Percentiles rank a stretch among this genome's conserved stretches.
phyloP scores from a whole-genome alignment of 2,113 vertebrate genomes.

The Agapornis roseicollis region DNA sequence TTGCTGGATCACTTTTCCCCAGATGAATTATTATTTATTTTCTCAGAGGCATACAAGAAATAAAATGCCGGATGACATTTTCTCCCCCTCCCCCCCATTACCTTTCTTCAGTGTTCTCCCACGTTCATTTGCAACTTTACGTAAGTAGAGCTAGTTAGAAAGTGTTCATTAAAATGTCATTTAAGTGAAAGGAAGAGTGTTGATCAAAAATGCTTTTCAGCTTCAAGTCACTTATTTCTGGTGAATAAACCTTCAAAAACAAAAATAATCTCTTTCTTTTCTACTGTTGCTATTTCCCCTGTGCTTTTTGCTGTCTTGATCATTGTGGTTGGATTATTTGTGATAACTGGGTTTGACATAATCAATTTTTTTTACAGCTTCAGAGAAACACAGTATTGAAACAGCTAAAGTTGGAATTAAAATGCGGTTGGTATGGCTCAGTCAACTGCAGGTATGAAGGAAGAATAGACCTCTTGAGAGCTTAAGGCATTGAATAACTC shows the following conservation, averaged over 20 bases:
- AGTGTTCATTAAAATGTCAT: slow-evolving; percentile 61
- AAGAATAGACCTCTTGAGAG: background rate
- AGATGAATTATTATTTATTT: slow-evolving; percentile 37
- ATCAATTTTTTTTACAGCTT: background rate
- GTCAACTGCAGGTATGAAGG: background rate
- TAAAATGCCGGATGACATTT: slow-evolving; percentile 26
- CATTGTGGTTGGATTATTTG: background rate
- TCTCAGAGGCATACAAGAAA: slow-evolving; percentile 23
- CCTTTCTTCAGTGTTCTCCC: slow-evolving; percentile 41
- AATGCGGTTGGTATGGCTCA: background rate
- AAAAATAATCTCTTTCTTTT: background rate
- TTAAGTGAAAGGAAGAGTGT: slow-evolving; percentile 22
- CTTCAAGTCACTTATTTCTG: slow-evolving; percentile 37
- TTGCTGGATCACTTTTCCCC: slow-evolving; percentile 7
- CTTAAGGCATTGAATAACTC: background rate
- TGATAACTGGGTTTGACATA: background rate
- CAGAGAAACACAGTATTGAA: background rate
- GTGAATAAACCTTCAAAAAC: slow-evolving; percentile 28
- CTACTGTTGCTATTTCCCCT: background rate
- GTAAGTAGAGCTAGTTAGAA: slow-evolving; percentile 38
- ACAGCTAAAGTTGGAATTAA: background rate
- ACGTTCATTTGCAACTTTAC: slow-evolving; percentile 29
- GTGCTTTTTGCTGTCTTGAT: background rate
- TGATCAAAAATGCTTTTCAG: slow-evolving; percentile 51
- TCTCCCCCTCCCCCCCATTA: background rate